Conservation (phyloP, 1,140 invertebrate genomes). For the Eueides isabella region DNA sequence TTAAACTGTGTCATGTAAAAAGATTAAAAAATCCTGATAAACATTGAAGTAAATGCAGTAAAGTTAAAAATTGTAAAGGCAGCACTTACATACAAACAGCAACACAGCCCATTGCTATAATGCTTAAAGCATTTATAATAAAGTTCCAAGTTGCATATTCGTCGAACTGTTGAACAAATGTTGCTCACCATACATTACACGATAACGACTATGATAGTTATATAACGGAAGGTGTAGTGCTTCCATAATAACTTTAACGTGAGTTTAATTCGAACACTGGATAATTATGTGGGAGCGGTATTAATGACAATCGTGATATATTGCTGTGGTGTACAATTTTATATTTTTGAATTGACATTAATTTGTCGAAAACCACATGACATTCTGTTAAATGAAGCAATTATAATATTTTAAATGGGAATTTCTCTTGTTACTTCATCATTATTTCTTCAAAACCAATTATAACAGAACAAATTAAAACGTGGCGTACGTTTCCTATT, state of each 20-base stretch:
- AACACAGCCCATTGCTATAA: slow-evolving; percentile 10
- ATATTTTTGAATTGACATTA: slow-evolving; percentile 45
- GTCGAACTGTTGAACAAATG: slow-evolving; percentile 20
- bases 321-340: slow-evolving; percentile 42
- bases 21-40: background rate
- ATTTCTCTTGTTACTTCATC: slow-evolving; percentile 10
- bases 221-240: slow-evolving; percentile 54
- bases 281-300: slow-evolving; percentile 46
- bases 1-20: background rate
- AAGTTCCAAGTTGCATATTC: slow-evolving; percentile 13
- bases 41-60: slow-evolving; percentile 7
- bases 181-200: slow-evolving; percentile 26
- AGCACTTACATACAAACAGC: slow-evolving; percentile 23
- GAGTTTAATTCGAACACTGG: slow-evolving; percentile 58
- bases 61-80: slow-evolving; percentile 34
- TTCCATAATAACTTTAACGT: slow-evolving; percentile 61
- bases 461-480: slow-evolving; percentile 31
- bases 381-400: slow-evolving; percentile 41
- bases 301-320: slow-evolving; percentile 50
- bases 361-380: slow-evolving; percentile 43
- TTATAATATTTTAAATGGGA: slow-evolving; percentile 42
- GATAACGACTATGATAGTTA: slow-evolving; percentile 55
- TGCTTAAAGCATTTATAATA: slow-evolving; percentile 28
- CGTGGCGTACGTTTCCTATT: slow-evolving; percentile 32
- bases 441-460: slow-evolving; percentile 13